A percentile compares a stretch with the other conserved stretches of the same genome.
phyloP scores from a whole-genome alignment of 2,888 invertebrate species.

The Camponotus fellah region DNA sequence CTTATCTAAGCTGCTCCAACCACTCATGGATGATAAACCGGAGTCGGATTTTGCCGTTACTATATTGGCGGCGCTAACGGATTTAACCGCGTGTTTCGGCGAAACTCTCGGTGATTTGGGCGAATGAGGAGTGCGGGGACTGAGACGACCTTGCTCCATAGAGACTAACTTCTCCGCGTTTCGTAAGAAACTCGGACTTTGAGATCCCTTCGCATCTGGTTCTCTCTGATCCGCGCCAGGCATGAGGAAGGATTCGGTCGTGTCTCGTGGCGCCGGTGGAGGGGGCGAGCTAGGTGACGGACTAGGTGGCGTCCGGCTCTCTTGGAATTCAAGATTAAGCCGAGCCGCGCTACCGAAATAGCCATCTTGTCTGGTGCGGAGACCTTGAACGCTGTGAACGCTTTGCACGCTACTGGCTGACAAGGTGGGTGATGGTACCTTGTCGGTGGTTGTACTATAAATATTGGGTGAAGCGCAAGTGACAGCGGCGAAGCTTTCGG shows the following conservation, averaged over 20 bases:
- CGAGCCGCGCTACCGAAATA: conserved; percentile 87
- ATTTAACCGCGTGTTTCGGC: conserved; percentile 89
- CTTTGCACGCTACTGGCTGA: conserved; percentile 87
- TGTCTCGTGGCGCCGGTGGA: conserved; percentile 93
- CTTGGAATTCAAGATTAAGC: conserved; percentile 87
- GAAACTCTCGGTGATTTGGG: conserved; percentile 92
- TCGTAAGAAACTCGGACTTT: conserved; percentile 86
- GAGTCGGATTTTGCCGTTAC: conserved; percentile 94
- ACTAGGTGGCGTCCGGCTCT: conserved; percentile 85
- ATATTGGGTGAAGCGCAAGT: conserved; percentile 87
- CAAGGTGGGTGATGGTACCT: conserved; percentile 89
- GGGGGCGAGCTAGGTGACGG: conserved; percentile 91
- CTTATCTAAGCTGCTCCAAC: conserved; percentile 94
- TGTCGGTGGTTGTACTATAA: conserved; percentile 87
- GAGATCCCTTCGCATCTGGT: conserved; percentile 77
- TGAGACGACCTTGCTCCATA: conserved; percentile 88
- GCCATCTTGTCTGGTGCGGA: conserved; percentile 89
- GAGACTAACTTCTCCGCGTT: conserved; percentile 83
- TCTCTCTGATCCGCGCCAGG: conserved; percentile 80
- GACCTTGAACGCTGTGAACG: conserved; percentile 79
- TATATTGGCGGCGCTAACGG: conserved; percentile 87
- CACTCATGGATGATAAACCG: conserved; percentile 95
- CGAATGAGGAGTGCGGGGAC: conserved; percentile 89
- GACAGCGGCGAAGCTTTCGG: conserved; percentile 86
- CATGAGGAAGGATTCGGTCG: conserved; percentile 86